These are phyloP conservation scores for Agrotis clavis DNA, from an alignment of 2,888 invertebrate species.

Conservation along the genomic window DNA sequence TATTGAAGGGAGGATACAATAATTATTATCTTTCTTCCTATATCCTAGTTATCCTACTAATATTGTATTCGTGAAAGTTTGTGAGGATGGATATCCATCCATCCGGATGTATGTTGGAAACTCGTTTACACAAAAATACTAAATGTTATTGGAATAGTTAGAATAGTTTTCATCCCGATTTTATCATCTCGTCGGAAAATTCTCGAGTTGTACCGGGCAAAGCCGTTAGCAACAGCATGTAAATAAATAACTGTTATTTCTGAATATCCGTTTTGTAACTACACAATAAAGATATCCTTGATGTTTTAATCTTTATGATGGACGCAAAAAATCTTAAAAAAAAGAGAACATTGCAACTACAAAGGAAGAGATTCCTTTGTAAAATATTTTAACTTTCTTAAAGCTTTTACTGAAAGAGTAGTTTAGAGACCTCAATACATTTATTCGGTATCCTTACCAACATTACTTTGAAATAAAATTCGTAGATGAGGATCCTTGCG, in stretches of 20 bases:
- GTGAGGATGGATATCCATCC: too few species aligned
- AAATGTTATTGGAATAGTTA: too few species aligned
- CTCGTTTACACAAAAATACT: too few species aligned
- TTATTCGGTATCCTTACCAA: conserved; percentile 22
- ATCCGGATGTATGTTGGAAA: too few species aligned
- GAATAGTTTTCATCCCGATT: too few species aligned
- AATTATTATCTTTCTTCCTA: too few species aligned
- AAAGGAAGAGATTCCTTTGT: conserved; percentile 31
- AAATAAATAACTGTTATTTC: neutral
- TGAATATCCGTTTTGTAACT: neutral
- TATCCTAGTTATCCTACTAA: too few species aligned
- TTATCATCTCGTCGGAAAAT: too few species aligned
- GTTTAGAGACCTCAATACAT: conserved; percentile 44
- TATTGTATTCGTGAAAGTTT: too few species aligned
- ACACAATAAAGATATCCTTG: neutral
- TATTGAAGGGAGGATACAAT: too few species aligned
- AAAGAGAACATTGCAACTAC: conserved; percentile 12
- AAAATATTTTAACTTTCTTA: conserved; percentile 36
- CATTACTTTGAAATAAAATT: conserved; percentile 29
- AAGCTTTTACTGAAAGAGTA: conserved; percentile 31
- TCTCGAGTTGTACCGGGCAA: too few species aligned
- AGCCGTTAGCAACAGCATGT: too few species aligned
- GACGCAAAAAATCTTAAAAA: conserved; percentile 1
- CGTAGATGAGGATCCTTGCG: conserved; percentile 25
- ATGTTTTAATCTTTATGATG: conserved; percentile 25